These are phyloP conservation scores for Drosophila anceps DNA, from an alignment of 2,888 invertebrate species.

Conservation along the genomic window DNA sequence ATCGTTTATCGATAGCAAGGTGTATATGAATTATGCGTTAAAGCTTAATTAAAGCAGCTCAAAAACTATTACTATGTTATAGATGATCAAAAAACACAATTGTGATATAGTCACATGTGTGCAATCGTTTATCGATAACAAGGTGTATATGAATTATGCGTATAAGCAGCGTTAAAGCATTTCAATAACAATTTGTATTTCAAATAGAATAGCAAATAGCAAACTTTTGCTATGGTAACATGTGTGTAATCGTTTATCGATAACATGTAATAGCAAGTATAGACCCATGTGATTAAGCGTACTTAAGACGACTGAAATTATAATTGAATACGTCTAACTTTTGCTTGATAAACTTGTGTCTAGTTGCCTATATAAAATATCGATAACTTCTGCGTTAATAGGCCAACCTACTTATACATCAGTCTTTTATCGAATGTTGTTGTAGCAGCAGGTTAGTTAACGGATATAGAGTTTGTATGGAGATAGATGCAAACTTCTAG, in stretches of 20 bases:
- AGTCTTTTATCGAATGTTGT: not conserved
- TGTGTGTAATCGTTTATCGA: not conserved
- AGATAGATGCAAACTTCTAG: not conserved
- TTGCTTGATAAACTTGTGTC: too few relatives aligned
- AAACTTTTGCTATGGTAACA: not conserved
- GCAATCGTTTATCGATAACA: not conserved
- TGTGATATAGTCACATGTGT: too few relatives aligned
- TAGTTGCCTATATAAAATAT: not conserved
- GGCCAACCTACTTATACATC: fast-evolving
- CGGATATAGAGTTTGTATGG: not conserved
- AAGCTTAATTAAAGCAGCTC: not conserved
- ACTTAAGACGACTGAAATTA: not conserved
- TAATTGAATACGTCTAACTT: not conserved
- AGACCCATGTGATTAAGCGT: not conserved
- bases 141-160: not conserved
- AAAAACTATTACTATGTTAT: not conserved
- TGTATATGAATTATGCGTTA: not conserved
- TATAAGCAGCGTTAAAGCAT: not conserved
- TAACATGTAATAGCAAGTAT: not conserved
- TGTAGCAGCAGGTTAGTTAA: not conserved
- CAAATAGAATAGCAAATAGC: not conserved
- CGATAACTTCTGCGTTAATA: not conserved
- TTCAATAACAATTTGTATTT: too few relatives aligned
- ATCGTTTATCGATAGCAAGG: not conserved
- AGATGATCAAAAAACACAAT: not conserved